phyloP scores from a whole-genome alignment of 2,113 vertebrate species.

The Campylorhamphus procurvoides region DNA sequence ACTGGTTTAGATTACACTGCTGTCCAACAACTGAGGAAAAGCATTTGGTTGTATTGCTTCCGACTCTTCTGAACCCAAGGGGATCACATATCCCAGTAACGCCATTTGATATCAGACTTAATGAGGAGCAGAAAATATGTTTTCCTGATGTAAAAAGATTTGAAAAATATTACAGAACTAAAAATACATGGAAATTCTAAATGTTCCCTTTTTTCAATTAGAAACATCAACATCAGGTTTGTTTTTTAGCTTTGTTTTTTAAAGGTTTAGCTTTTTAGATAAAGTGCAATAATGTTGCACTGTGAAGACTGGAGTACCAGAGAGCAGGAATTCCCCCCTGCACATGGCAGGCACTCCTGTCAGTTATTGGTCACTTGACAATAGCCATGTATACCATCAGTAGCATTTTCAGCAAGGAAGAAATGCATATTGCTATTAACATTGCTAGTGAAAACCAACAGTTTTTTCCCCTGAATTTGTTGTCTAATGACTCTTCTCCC shows the following conservation, averaged over 20 bases:
- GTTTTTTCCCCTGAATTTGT: background rate
- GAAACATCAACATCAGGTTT: background rate
- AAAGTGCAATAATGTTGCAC: background rate
- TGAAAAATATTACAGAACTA: background rate
- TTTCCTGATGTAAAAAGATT: background rate
- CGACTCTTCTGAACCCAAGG: background rate
- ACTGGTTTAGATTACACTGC: background rate
- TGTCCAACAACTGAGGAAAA: background rate
- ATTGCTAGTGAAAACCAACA: background rate
- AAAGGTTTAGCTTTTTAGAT: too few relatives aligned
- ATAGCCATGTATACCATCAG: background rate
- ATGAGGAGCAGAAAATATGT: background rate
- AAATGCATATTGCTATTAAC: background rate
- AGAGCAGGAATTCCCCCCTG: background rate
- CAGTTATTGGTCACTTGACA: background rate
- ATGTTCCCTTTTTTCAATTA: background rate
- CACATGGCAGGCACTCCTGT: background rate
- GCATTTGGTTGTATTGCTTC: background rate
- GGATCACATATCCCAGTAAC: background rate
- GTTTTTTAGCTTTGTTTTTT: accelerated
- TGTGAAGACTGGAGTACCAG: background rate
- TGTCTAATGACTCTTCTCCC: background rate
- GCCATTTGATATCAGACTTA: background rate
- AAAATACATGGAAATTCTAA: background rate
- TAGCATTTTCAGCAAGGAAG: background rate